Evolutionary conservation across 1,140 invertebrate genomes (phyloP), one percentile per base, ranked within the genome.

Genomic region (Hermatobates lingyangjiaoensis): DNA sequence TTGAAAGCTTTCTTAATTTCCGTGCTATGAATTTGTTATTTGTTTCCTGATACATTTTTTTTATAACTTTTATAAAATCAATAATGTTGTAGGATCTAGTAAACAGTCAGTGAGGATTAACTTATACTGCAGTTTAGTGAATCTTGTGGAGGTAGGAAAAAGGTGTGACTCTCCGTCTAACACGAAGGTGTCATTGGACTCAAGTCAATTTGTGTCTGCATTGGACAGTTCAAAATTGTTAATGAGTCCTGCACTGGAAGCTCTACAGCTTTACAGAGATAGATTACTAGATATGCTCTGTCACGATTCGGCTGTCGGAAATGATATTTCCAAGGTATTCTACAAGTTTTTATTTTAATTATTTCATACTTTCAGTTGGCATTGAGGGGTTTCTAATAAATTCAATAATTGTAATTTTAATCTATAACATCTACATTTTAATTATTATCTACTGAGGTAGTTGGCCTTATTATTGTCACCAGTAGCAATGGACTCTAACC

Each of bases 51-150:
- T n/a, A n/a, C n/a, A n/a, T n/a, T n/a, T n/a, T n/a, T n/a, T n/a
- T n/a, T n/a, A n/a, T n/a, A n/a, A n/a, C n/a, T n/a, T n/a, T n/a
- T n/a, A n/a, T n/a, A n/a, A n/a, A n/a, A n/a, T n/a, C n/a, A n/a
- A n/a, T n/a, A n/a, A n/a, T n/a, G n/a, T 76, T 12, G 77, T 79
- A 2, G 77, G 79, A 39, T 74, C 75, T 0, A 75, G 76, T 0
- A 79, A 78, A 2, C 87, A 90, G 60, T 83, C 87, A 60, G 76
- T 90, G 30, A 67, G 86, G 44, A 83, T 86, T 0, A 88, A 91
- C 64, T 65, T 91, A 3, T 92, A 92, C 61, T 83, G 77, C 50
- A 73, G 81, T 26, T 52, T 85, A 52, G 61, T 83, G 0, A 82
- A 80, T 49, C 87, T 83, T 52, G 64, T 92, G 44, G 79, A 84